Percentiles rank a stretch among this genome's conserved stretches.
Evolutionary conservation across 2,888 invertebrate species (phyloP).

Genomic region (Agrotis clavis): DNA sequence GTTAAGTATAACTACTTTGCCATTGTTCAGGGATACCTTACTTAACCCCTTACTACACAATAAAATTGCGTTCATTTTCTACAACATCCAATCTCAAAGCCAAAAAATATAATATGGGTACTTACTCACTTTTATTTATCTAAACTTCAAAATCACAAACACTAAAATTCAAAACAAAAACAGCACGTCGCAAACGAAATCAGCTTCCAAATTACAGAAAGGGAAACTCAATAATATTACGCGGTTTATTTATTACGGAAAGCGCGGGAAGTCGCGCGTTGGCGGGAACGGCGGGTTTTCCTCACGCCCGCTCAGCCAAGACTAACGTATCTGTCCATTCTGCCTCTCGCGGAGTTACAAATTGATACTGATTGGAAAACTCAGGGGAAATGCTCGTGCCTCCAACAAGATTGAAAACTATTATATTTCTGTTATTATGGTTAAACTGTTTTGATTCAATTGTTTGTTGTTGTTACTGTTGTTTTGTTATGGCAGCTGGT

Average conservation of each 20-base stretch:
- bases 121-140: constrained; percentile 36
- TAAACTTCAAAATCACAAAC: constrained; percentile 25
- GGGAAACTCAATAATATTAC: constrained; percentile 43
- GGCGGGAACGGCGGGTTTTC: constrained; percentile 46
- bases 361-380: constrained; percentile 63
- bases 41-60: no score
- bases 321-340: constrained; percentile 63
- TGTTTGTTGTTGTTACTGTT: constrained; percentile 34
- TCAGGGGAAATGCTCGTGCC: constrained; percentile 47
- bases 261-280: constrained; percentile 56
- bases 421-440: constrained; percentile 38
- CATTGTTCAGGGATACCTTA: no score
- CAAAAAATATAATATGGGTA: no score
- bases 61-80: no score
- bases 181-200: constrained; percentile 18
- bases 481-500: constrained; percentile 13
- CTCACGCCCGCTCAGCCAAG: constrained; percentile 60
- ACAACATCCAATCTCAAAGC: no score
- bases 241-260: constrained; percentile 38
- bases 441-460: constrained; percentile 53
- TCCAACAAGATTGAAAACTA: constrained; percentile 45
- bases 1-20: no score
- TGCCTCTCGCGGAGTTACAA: constrained; percentile 42
- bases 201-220: constrained; percentile 11
- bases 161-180: constrained; percentile 24